Evolutionary conservation across 1,140 invertebrate genomes (phyloP), one percentile per base, ranked within the genome.

Genomic region (Lordiphosa clarofinis): DNA sequence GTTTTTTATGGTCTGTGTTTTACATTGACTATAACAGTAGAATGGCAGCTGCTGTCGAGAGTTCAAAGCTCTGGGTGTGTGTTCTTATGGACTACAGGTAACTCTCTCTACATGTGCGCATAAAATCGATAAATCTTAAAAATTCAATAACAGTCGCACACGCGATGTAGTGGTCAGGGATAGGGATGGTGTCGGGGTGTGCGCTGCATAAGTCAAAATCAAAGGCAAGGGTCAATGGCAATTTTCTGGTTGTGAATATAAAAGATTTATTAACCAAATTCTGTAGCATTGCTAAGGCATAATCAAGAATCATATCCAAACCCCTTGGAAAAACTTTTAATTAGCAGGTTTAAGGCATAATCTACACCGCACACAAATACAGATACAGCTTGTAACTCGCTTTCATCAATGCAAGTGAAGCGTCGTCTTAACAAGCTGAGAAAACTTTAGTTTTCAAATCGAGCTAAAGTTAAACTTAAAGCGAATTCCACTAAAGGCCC

Each of bases 61-160:
- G 78, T 81, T 81, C 76, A 81, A 81, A 81, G 78, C 68, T 72
- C 60, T 57, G 50, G 19, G 12, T 57, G 62, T 71, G 43, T 46
- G 11, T 44, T 24, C 8, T 6, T 36, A 3, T 33, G 31, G 31
- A 13, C 21, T 49, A 12, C 38, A 57, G 60, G 54, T 46, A 58
- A 40, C 55, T 48, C 37, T 42, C 35, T 54, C 55, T 52, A 53
- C 47, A 48, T 63, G 71, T 67, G 73, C 78, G 37, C 72, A 84
- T 69, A 76, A 82, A 82, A 82, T 82, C 76, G 63, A 82, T 82
- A 82, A 82, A 82, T 82, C 76, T 82, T 82, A 76, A 84, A 82
- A 82, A 82, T 82, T 82, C 76, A 82, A 82, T 82, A 82, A 82
- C 78, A 82, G 54, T 57, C 63, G 48, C 68, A 56, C 76, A 81